phyloP scores from a whole-genome alignment of 2,113 vertebrate genomes.

The Silurus meridionalis region DNA sequence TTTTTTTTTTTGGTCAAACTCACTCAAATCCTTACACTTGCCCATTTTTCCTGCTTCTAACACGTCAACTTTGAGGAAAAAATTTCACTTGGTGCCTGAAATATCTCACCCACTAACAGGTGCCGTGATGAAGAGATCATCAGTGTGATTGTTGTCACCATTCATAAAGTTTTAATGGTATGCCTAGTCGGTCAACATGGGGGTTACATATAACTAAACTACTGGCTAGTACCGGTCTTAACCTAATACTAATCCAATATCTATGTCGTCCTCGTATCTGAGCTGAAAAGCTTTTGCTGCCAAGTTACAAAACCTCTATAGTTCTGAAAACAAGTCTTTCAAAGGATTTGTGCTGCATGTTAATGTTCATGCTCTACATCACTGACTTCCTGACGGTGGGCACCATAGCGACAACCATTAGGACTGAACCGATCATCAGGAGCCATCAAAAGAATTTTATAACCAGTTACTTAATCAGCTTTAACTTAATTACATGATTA shows the following conservation, averaged over 20 bases:
- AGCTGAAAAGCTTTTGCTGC: neutral
- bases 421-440: slow-evolving; percentile 9
- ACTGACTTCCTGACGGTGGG: neutral
- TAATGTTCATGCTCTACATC: too few relatives aligned
- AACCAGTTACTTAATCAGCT: slow-evolving; percentile 17
- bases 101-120: too few relatives aligned
- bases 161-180: too few relatives aligned
- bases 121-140: too few relatives aligned
- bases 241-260: neutral
- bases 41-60: too few relatives aligned
- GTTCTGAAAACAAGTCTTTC: neutral
- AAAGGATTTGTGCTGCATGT: neutral
- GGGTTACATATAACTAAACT: neutral
- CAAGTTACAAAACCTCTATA: neutral
- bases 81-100: too few relatives aligned
- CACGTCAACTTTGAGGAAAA: too few relatives aligned
- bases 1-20: too few relatives aligned
- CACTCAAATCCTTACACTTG: too few relatives aligned
- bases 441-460: slow-evolving; percentile 1
- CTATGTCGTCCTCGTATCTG: neutral
- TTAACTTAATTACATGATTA: slow-evolving; percentile 1
- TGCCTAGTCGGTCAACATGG: too few relatives aligned
- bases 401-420: slow-evolving; percentile 38
- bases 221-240: neutral
- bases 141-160: too few relatives aligned